phyloP scores from a whole-genome alignment of 1,140 invertebrate species.

The Eurosta solidaginis region DNA sequence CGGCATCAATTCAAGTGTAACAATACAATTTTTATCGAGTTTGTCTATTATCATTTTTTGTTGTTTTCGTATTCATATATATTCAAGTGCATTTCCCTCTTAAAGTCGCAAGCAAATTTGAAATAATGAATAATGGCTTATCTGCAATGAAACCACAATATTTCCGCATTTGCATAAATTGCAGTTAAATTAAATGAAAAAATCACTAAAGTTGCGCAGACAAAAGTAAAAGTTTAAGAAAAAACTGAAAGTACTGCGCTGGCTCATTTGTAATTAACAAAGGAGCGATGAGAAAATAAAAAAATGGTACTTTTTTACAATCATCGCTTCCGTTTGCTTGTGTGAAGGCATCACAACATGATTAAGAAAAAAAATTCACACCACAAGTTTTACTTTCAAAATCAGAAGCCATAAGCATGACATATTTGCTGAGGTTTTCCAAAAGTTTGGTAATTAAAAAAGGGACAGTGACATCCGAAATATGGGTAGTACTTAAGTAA shows the following conservation, averaged over 20 bases:
- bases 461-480: background rate
- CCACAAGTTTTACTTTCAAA: slow-evolving; percentile 2
- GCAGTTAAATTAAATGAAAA: background rate
- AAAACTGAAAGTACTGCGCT: no score
- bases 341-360: background rate
- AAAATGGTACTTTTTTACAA: background rate
- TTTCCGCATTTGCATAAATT: background rate
- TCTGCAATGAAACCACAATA: background rate
- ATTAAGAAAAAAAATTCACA: background rate
- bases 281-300: background rate
- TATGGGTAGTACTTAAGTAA: background rate
- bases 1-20: slow-evolving; percentile 10
- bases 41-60: background rate
- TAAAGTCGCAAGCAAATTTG: background rate
- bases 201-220: no score
- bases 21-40: slow-evolving; percentile 1
- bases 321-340: background rate
- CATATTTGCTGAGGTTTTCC: background rate
- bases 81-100: slow-evolving; percentile 4
- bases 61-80: slow-evolving; percentile 13
- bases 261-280: no score
- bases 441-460: background rate
- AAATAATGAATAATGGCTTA: background rate
- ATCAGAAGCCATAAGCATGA: background rate
- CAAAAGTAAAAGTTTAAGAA: no score